phyloP scores from a whole-genome alignment of 2,797 vertebrate species.

The Acrocephalus scirpaceus region DNA sequence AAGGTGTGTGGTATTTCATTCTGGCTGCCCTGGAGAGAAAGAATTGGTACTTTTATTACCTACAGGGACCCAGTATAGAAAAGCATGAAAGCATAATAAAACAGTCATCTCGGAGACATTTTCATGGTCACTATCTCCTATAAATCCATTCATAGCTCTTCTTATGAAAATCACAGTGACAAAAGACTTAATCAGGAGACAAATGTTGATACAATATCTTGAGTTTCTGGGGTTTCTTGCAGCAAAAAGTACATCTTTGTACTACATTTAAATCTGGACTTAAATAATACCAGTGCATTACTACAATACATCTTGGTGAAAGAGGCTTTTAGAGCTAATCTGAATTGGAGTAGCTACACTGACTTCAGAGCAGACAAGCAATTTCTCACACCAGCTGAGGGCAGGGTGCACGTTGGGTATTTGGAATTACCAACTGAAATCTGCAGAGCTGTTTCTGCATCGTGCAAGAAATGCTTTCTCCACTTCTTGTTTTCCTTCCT shows the following conservation, averaged over 20 bases:
- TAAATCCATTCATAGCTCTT: background rate
- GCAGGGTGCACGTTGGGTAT: background rate
- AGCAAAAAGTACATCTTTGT: background rate
- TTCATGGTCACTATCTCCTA: background rate
- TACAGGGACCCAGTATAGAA: background rate
- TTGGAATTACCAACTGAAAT: background rate
- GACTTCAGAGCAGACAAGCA: background rate
- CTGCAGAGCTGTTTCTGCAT: background rate
- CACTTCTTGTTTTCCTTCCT: background rate
- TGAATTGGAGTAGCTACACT: background rate
- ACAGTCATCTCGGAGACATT: background rate
- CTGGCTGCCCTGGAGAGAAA: background rate
- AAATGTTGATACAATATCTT: background rate
- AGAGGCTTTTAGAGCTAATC: background rate
- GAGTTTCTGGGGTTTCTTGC: background rate
- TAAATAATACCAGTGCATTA: background rate
- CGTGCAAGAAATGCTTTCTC: background rate
- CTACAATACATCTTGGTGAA: background rate
- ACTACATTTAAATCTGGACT: background rate
- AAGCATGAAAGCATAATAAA: background rate
- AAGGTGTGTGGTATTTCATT: background rate
- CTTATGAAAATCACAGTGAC: background rate
- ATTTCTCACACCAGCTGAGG: slow-evolving; percentile 6
- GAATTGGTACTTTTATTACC: background rate
- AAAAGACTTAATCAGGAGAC: background rate